A percentile compares a stretch with the other conserved stretches of the same genome.
phyloP scores from a whole-genome alignment of 1,140 invertebrate species.

The Colletes gigas region DNA sequence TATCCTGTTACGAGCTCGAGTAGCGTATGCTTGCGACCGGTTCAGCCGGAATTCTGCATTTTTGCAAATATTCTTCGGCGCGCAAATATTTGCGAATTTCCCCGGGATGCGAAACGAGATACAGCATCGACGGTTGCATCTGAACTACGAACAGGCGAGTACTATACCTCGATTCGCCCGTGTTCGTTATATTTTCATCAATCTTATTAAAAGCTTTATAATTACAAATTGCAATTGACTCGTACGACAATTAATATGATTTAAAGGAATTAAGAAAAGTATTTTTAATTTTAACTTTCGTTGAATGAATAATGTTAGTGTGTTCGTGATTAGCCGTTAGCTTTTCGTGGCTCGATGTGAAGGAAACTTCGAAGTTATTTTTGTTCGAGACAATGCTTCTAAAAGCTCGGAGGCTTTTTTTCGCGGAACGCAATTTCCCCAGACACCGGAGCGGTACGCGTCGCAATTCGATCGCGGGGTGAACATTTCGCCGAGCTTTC shows the following conservation, averaged over 20 bases:
- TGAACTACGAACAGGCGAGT: conserved; percentile 25
- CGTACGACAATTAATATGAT: no score
- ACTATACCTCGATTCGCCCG: no score
- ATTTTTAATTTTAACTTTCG: no score
- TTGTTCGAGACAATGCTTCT: not conserved
- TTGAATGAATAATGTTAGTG: no score
- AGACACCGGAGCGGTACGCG: not conserved
- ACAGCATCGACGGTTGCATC: conserved; percentile 10
- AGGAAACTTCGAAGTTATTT: no score
- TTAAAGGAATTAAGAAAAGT: no score
- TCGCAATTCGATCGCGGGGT: conserved; percentile 45
- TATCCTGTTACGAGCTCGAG: conserved; percentile 34
- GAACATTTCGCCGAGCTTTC: conserved; percentile 33
- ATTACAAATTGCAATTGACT: not conserved
- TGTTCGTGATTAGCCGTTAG: no score
- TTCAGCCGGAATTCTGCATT: conserved; percentile 26
- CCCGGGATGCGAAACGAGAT: conserved; percentile 34
- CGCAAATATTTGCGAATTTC: conserved; percentile 47
- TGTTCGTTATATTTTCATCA: not conserved
- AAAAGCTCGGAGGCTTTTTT: not conserved
- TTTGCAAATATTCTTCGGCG: conserved; percentile 37
- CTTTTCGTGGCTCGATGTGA: no score
- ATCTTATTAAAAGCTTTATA: not conserved
- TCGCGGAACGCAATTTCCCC: conserved; percentile 23
- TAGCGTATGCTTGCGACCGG: not conserved